phyloP scores from a whole-genome alignment of 2,113 vertebrate species.

The Clinocottus analis region DNA sequence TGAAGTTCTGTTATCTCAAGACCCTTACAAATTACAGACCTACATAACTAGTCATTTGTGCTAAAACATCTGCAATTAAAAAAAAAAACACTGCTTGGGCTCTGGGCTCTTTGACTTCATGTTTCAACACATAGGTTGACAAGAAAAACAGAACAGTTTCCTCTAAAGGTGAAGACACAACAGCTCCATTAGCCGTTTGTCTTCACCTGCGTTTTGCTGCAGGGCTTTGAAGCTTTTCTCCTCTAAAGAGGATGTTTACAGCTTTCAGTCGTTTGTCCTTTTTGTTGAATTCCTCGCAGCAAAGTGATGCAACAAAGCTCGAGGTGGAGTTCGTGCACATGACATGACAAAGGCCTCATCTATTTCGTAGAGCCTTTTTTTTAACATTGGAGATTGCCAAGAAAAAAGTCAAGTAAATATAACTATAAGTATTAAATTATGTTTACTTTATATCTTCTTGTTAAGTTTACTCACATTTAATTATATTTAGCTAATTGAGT shows the following conservation, averaged over 20 bases:
- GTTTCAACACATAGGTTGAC: background rate
- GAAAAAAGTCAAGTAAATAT: background rate
- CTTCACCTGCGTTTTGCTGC: conserved; percentile 16
- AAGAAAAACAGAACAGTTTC: background rate
- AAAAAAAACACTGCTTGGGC: background rate
- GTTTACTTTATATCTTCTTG: background rate
- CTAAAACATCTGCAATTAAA: background rate
- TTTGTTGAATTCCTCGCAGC: background rate
- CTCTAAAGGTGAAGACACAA: background rate
- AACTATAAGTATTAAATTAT: background rate
- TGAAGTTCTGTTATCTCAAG: background rate
- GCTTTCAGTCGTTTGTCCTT: background rate
- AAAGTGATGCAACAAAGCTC: background rate
- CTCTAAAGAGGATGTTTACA: background rate
- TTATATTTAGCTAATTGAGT: too few relatives aligned
- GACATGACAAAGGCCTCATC: too few relatives aligned
- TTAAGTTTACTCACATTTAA: too few relatives aligned
- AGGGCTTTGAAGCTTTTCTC: conserved; percentile 18
- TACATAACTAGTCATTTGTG: conserved; percentile 4
- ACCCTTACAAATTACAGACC: conserved; percentile 40
- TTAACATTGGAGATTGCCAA: too few relatives aligned
- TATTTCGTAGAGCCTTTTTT: too few relatives aligned
- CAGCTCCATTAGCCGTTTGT: conserved; percentile 22
- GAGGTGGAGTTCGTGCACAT: background rate
- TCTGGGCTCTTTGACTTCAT: background rate